A percentile compares a stretch with the other conserved stretches of the same genome.
These are phyloP conservation scores for Cotesia glomerata DNA, from an alignment of 1,140 invertebrate species.

Conservation along the genomic window DNA sequence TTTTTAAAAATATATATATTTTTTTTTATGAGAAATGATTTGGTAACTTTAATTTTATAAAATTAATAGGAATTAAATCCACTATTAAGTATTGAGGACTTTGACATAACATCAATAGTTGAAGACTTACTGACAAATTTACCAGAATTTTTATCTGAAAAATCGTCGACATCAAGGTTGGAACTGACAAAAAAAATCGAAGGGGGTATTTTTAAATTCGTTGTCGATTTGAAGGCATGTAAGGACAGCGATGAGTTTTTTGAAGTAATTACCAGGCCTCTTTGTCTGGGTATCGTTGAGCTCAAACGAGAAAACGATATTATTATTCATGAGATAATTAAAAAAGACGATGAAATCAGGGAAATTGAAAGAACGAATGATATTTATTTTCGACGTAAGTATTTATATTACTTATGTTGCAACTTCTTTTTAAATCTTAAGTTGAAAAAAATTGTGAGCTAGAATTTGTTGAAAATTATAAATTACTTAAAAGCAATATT, in stretches of 20 bases:
- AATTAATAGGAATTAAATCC: constrained; percentile 2
- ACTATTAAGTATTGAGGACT: neutral
- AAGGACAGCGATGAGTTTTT: neutral
- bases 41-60: neutral
- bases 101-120: neutral
- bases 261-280: neutral
- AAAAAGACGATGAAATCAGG: neutral
- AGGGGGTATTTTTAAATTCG: neutral
- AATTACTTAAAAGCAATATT: too few species aligned
- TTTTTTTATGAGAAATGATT: too few species aligned
- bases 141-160: neutral
- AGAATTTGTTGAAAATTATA: too few species aligned
- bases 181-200: neutral
- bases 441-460: too few species aligned
- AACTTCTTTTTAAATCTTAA: too few species aligned
- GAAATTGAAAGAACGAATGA: too few species aligned
- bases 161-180: neutral
- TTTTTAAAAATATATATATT: too few species aligned
- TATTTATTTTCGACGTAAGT: too few species aligned
- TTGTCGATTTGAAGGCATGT: neutral
- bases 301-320: neutral
- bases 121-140: neutral
- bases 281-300: neutral
- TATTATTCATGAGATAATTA: constrained; percentile 1
- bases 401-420: too few species aligned